Conservation (phyloP, 1,140 invertebrate genomes). For the Eciton burchellii region DNA sequence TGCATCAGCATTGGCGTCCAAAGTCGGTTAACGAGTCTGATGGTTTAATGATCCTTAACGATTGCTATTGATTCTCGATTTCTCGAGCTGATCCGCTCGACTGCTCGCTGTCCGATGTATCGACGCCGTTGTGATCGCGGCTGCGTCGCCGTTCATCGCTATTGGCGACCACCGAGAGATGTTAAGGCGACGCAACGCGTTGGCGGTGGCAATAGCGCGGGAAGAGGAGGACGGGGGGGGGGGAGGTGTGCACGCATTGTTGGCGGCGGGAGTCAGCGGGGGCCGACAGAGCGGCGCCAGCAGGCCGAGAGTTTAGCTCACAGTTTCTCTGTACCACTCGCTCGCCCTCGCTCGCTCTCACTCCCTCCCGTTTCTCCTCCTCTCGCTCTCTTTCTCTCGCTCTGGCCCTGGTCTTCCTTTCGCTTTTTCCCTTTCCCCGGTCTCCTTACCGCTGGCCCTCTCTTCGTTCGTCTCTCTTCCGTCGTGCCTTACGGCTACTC, state of each 20-base stretch:
- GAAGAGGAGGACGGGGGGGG: constrained; percentile 8
- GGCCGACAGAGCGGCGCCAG: constrained; percentile 83
- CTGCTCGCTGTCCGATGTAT: constrained; percentile 22
- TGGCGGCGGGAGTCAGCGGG: constrained; percentile 75
- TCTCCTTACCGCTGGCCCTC: constrained; percentile 39
- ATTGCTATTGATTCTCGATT: constrained; percentile 37
- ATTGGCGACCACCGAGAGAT: constrained; percentile 56
- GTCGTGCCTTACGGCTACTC: constrained; percentile 22
- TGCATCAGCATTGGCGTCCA: not conserved
- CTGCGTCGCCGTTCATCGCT: constrained; percentile 30
- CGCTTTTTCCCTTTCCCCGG: not conserved
- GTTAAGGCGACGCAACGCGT: constrained; percentile 50
- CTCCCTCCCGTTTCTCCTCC: constrained; percentile 32
- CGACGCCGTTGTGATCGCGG: constrained; percentile 44
- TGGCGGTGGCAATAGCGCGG: constrained; percentile 47
- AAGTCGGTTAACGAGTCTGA: not conserved
- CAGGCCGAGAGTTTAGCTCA: constrained; percentile 75
- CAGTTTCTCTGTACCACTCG: constrained; percentile 63
- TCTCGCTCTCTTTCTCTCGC: constrained; percentile 22
- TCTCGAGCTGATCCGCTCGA: constrained; percentile 37
- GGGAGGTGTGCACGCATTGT: constrained; percentile 72
- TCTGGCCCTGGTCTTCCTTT: not conserved
- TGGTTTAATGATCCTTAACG: constrained; percentile 15
- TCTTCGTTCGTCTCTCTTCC: constrained; percentile 41
- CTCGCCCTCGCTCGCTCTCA: constrained; percentile 43